Evolutionary conservation across 2,888 invertebrate genomes (phyloP).

Genomic region (Cotesia congregata): DNA sequence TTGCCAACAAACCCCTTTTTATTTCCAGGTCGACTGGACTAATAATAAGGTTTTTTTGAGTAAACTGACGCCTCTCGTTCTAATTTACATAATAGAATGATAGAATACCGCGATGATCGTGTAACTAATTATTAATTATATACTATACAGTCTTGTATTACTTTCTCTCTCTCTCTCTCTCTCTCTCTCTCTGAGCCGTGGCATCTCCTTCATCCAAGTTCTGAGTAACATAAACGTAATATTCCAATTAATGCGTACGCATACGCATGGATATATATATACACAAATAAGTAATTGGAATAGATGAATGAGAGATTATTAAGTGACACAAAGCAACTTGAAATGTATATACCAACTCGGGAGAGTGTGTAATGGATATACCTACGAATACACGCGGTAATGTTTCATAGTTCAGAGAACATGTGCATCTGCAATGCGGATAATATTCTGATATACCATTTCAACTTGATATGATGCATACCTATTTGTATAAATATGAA

Average conservation of each 20-base stretch:
- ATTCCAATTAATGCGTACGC: background rate
- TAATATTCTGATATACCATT: slow-evolving; percentile 38
- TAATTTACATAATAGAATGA: too few species aligned
- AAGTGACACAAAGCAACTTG: slow-evolving; percentile 29
- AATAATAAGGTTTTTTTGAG: too few species aligned
- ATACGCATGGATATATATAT: background rate
- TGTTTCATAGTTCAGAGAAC: slow-evolving; percentile 40
- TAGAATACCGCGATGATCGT: too few species aligned
- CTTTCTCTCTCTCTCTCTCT: too few species aligned
- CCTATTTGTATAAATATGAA: slow-evolving; percentile 1
- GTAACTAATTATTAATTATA: too few species aligned
- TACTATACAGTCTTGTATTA: too few species aligned
- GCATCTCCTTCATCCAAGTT: too few species aligned
- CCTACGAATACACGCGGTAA: slow-evolving; percentile 27
- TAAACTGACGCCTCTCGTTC: too few species aligned
- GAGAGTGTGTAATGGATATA: slow-evolving; percentile 20
- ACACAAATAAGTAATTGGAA: slow-evolving; percentile 35
- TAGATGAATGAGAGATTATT: slow-evolving; percentile 39
- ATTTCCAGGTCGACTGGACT: too few species aligned
- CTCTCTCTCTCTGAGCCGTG: too few species aligned
- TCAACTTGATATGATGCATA: slow-evolving; percentile 14
- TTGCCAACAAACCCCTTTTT: too few species aligned
- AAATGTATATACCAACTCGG: background rate
- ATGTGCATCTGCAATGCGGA: slow-evolving; percentile 42
- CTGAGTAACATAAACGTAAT: slow-evolving; percentile 1